Evolutionary conservation across 2,113 vertebrate species (phyloP), one percentile per base, ranked within the genome.

Genomic region (Bos indicus): DNA sequence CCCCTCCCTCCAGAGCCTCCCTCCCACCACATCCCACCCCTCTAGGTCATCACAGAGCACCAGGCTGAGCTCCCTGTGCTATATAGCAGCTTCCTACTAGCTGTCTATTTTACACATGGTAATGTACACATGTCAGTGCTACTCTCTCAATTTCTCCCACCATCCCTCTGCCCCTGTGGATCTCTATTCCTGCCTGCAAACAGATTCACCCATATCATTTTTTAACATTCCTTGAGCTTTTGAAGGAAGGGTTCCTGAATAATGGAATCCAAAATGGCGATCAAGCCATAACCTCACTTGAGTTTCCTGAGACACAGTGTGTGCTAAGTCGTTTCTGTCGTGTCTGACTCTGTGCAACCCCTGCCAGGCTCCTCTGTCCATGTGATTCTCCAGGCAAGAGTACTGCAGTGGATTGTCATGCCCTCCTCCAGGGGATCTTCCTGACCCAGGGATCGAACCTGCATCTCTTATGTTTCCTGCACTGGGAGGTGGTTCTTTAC

Each of bases 1-100:
- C n/a, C 19, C 19, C n/a, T 40, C n/a, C 19, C 19, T 13, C 1
- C 0, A 0, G 67, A 40, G n/a, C 67, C n/a, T 23, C n/a, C 5
- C 17, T 59, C 21, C 5, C 0, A 6, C 5, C 36, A 10, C n/a
- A 74, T 23, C 36, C 36, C 67, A 23, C 5, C 1, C 19, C 10
- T 23, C 36, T 25, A 23, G 67, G 36, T 25, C 67, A 25, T 40
- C 67, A 71, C 67, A 71, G 67, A 71, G 67, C 10, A 6, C 67
- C 9, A 40, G n/a, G 67, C 67, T 74, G 67, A 23, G 67, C 67
- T 74, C 67, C 36, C 19, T 13, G 67, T 5, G 33, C 6, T 40
- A 13, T 0, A 2, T 21, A 74, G 36, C 67, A 23, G 67, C 67
- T 40, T 40, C 67, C 67, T 40, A 5, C 21, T 36, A 40, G 67